Evolutionary conservation across 2,797 vertebrate species (phyloP).

Genomic region (Anas capensis): DNA sequence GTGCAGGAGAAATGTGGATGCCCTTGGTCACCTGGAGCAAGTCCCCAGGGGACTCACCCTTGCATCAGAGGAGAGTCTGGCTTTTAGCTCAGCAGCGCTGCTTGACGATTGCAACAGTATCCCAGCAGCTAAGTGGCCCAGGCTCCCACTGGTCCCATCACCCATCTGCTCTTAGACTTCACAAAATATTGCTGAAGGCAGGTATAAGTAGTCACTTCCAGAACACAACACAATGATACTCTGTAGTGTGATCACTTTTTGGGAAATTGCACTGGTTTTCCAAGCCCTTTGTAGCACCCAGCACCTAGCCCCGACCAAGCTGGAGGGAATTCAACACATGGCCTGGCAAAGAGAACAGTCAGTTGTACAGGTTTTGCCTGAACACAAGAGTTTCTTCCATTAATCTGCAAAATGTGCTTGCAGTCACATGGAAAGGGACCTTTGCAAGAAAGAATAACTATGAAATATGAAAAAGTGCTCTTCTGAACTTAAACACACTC

Average conservation of each 20-base stretch:
- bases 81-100: not conserved
- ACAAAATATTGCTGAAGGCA: conserved; percentile 18
- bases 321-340: not conserved
- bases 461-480: conserved; percentile 25
- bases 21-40: not conserved
- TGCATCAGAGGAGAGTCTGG: not conserved
- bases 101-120: not conserved
- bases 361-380: not conserved
- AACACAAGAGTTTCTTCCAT: not conserved
- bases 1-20: not conserved
- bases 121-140: not conserved
- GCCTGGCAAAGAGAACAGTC: not conserved
- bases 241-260: not conserved
- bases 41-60: not conserved
- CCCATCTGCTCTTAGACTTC: not conserved
- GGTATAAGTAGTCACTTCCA: conserved; percentile 31
- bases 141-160: not conserved
- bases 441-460: not conserved
- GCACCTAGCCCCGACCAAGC: not conserved
- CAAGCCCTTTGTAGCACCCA: fast-evolving
- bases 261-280: not conserved
- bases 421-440: not conserved
- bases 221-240: not conserved
- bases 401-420: not conserved
- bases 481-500: conserved; percentile 54